phyloP scores from a whole-genome alignment of 1,140 invertebrate genomes.

The Maniola jurtina region DNA sequence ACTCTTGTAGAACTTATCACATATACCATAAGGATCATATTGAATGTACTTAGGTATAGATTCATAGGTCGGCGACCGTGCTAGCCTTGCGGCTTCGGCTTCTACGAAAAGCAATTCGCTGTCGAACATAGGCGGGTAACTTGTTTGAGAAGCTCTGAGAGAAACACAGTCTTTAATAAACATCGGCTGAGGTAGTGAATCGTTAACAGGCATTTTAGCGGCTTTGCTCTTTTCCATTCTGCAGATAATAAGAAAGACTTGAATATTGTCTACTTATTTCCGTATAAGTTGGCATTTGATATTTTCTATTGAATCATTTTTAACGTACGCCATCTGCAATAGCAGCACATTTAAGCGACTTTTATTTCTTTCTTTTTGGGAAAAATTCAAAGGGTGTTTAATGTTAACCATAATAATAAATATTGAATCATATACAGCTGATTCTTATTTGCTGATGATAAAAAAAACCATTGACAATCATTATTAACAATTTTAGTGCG shows the following conservation, averaged over 20 bases:
- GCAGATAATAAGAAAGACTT: neutral
- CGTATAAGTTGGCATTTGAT: too few relatives aligned
- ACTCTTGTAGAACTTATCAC: slow-evolving; percentile 4
- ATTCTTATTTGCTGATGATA: too few relatives aligned
- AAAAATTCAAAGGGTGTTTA: too few relatives aligned
- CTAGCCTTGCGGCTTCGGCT: slow-evolving; percentile 29
- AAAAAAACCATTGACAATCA: too few relatives aligned
- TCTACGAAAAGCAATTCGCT: slow-evolving; percentile 55
- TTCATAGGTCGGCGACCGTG: slow-evolving; percentile 14
- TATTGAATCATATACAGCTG: too few relatives aligned
- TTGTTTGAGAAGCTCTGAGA: slow-evolving; percentile 16
- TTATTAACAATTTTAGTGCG: too few relatives aligned
- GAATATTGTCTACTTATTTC: too few relatives aligned
- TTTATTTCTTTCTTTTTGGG: too few relatives aligned
- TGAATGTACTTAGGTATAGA: slow-evolving; percentile 13
- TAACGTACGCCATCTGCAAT: too few relatives aligned
- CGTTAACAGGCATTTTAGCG: slow-evolving; percentile 8
- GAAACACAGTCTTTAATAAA: slow-evolving; percentile 15
- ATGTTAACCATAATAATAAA: too few relatives aligned
- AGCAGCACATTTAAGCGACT: too few relatives aligned
- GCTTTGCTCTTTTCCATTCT: neutral
- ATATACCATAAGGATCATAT: slow-evolving; percentile 11
- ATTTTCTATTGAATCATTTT: too few relatives aligned
- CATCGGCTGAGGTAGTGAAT: slow-evolving; percentile 14
- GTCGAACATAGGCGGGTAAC: slow-evolving; percentile 27